Evolutionary conservation across 2,797 vertebrate species (phyloP), one percentile per base, ranked within the genome.

Genomic region (Argentina silus): DNA sequence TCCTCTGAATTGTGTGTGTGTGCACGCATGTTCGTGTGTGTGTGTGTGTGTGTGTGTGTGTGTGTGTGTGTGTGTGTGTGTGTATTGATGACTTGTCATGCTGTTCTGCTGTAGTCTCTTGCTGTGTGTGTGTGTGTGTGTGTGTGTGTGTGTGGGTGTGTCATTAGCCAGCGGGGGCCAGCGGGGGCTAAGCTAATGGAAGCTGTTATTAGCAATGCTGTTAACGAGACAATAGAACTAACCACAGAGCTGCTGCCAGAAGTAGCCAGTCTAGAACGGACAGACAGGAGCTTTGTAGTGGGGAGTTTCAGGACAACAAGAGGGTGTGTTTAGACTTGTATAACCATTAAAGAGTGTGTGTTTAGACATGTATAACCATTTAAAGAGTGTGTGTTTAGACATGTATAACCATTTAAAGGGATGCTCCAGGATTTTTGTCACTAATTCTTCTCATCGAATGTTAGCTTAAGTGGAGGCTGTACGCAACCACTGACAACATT

Each of bases 151-250:
- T 87, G 91, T 88, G 83, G 80, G 85, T 90, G 91, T 91, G 88
- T 91, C 89, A 91, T 91, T 91, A 91, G 90, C 86, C 89, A 85
- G 89, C 83, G 83, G 90, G 91, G 85, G 90, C 86, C 89, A 85
- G 89, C 83, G 83, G 90, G 91, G 85, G 91, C 81, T 87, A 84
- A 85, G 89, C 88, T 91, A 91, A 91, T 92, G 89, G 90, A 90
- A 87, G 90, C 89, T 91, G 91, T 92, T 90, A 91, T 92, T 91
- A 92, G 90, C 90, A 90, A 90, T 88, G 91, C 91, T 90, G 91
- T 91, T 92, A 91, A 91, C 91, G 91, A 92, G 90, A 91, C 90
- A 90, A 88, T 89, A 85, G 88, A 91, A 89, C 90, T 83, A 69
- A 83, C 82, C 83, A 67, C 72, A 72, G 86, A 86, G 90, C 83